Percentiles rank a stretch among this genome's conserved stretches.
Evolutionary conservation across 2,888 invertebrate genomes (phyloP).

Genomic region (Hirtodrosophila confusa): DNA sequence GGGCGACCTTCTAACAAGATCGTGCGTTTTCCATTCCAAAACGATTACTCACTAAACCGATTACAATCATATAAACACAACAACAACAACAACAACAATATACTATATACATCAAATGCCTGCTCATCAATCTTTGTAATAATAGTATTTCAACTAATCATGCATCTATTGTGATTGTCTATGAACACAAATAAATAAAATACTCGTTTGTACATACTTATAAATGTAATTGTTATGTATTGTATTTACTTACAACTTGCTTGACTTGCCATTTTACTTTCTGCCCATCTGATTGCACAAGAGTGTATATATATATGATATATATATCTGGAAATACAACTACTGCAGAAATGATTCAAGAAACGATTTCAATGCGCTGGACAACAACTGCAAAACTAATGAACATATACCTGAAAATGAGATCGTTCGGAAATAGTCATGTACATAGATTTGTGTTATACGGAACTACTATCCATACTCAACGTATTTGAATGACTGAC

Average conservation of each 20-base stretch:
- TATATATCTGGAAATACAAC: slow-evolving; percentile 54
- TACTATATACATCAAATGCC: no score
- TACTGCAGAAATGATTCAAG: slow-evolving; percentile 26
- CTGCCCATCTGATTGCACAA: slow-evolving; percentile 83
- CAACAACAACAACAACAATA: no score
- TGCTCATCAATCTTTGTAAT: no score
- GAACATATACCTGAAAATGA: slow-evolving; percentile 1
- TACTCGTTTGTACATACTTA: slow-evolving; percentile 21
- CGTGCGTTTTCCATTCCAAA: slow-evolving; percentile 14
- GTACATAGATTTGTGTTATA: not conserved
- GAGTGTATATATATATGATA: slow-evolving; percentile 29
- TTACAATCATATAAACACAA: not conserved
- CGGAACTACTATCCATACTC: slow-evolving; percentile 40
- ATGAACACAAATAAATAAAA: slow-evolving; percentile 12
- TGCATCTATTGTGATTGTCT: slow-evolving; percentile 33
- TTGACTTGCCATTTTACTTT: slow-evolving; percentile 81
- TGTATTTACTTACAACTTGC: slow-evolving; percentile 23
- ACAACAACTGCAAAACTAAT: slow-evolving; percentile 14
- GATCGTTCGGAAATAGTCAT: not conserved
- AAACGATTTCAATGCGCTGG: slow-evolving; percentile 20
- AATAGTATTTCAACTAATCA: not conserved
- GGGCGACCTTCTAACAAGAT: not conserved
- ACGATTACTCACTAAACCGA: slow-evolving; percentile 16
- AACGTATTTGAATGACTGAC: slow-evolving; percentile 83
- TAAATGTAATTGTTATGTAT: slow-evolving; percentile 44